phyloP scores from a whole-genome alignment of 35 echinoderm and acorn worm genomes.

The Holothuria glaberrima region DNA sequence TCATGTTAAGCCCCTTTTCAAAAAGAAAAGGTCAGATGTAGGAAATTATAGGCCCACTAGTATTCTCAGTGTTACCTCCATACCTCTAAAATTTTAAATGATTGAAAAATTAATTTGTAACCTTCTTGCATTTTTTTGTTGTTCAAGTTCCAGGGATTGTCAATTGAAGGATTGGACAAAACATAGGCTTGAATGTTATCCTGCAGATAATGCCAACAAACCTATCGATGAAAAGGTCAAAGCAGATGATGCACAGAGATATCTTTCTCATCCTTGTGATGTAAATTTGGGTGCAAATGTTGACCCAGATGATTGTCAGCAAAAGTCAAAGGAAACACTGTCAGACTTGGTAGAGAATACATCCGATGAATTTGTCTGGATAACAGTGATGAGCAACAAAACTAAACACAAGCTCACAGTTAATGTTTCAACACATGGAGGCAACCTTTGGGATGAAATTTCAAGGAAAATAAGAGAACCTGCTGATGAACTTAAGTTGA shows the following conservation, averaged over 20 bases:
- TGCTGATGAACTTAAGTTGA: conserved; percentile 65
- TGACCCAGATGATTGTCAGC: not conserved
- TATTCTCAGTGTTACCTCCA: no score
- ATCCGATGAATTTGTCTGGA: not conserved
- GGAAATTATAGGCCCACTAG: no score
- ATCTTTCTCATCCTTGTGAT: no score
- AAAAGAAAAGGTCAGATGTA: no score
- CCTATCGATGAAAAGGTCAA: no score
- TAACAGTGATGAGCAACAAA: conserved; percentile 72
- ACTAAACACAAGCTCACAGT: conserved; percentile 60
- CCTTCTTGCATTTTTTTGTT: conserved; percentile 3
- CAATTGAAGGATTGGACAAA: conserved; percentile 84
- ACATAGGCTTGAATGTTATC: conserved; percentile 55
- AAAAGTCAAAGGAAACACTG: not conserved
- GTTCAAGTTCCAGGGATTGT: conserved; percentile 84
- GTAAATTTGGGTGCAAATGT: not conserved
- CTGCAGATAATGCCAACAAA: no score
- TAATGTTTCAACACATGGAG: not conserved
- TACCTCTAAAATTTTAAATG: no score
- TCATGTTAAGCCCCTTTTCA: no score
- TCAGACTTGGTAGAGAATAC: not conserved
- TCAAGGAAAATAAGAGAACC: conserved; percentile 58
- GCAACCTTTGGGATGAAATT: conserved; percentile 48
- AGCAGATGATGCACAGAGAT: no score
- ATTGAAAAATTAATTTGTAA: not conserved